Evolutionary conservation across 2,888 invertebrate species (phyloP), one percentile per base, ranked within the genome.

Genomic region (Eupsilia transversa): DNA sequence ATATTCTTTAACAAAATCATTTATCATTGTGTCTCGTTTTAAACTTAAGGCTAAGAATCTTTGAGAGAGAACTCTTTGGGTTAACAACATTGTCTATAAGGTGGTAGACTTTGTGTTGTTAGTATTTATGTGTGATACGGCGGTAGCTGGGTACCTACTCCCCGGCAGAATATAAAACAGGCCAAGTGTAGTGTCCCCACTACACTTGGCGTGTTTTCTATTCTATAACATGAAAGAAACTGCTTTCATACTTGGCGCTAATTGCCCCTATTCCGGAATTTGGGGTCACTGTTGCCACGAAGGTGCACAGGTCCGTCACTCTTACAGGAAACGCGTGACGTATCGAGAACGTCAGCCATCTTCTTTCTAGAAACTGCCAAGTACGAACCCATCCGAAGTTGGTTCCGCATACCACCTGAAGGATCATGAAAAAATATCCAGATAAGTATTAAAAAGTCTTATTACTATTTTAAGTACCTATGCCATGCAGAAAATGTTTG

Each of bases 301-400:
- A 89, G 10, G 79, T 72, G 23, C 86, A 84, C 46, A 95, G 82
- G 0, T 94, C 93, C 17, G 60, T 70, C 0, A 95, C 95, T 79
- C 93, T 90, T 6, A 95, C 93, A 6, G 95, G 93, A 73, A 95
- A 92, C 2, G 87, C 84, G 71, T 96, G 95, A 2, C 90, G 85
- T 33, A 96, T 94, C 6, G 94, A 92, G 78, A 96, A 96, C 0
- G 94, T 87, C 12, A 96, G 67, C 94, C 95, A 96, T 61, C 94
- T 90, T 41, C 92, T 89, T 78, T 95, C 90, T 54, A 96, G 84
- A 83, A 93, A 94, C 77, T 91, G 93, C 95, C 95, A 96, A 2
- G 93, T 94, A 54, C 96, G 89, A 41, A 95, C 95, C 95, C 95
- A 96, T n/a, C 91, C 89, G 60, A 83, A 89, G 54, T 93, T 88